Evolutionary conservation across 2,797 vertebrate genomes (phyloP), one percentile per base, ranked within the genome.

Genomic region (Characodon lateralis): DNA sequence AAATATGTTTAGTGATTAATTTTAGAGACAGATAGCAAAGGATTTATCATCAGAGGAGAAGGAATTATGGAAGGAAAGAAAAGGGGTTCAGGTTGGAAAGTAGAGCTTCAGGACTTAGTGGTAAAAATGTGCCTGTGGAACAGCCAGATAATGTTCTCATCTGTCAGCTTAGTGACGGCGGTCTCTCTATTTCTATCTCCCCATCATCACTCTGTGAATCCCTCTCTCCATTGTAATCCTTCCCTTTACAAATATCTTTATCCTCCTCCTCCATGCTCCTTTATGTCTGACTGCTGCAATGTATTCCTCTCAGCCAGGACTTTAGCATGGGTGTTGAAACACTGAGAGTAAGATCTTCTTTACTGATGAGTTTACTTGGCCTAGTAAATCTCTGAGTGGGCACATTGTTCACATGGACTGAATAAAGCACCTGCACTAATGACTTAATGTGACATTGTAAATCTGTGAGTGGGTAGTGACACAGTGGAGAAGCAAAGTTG

Each of bases 91-190:
- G 61, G 61, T 39, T 35, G 61, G 31, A 65, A 39, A 65, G 46
- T 72, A 68, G 61, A 63, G 69, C 56, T 69, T 24, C 73, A 0
- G 65, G 79, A 73, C 63, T 79, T 58, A 63, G 78, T 53, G 66
- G 81, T 63, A 85, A 69, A 77, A 73, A 79, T 69, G 31, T 71
- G 80, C n/a, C 68, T 0, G 41, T 81, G 59, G 51, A 71, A 26
- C 76, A 58, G 76, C 46, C 72, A 68, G 78, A 88, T 81, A 78
- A 82, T 84, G 72, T 82, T 88, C 73, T 69, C 71, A 50, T 77
- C 83, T 86, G 80, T 90, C 87, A 80, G 88, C 83, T 92, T 86
- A 89, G 77, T 89, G 87, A 85, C 87, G 74, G 18, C n/a, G 22
- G 65, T 69, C 63, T 84, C 85, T 83, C 73, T 78, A 53, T 73